These are phyloP conservation scores for Porites cylindrica DNA, from an alignment of 92 coral and sea anemone species.

Conservation along the genomic window DNA sequence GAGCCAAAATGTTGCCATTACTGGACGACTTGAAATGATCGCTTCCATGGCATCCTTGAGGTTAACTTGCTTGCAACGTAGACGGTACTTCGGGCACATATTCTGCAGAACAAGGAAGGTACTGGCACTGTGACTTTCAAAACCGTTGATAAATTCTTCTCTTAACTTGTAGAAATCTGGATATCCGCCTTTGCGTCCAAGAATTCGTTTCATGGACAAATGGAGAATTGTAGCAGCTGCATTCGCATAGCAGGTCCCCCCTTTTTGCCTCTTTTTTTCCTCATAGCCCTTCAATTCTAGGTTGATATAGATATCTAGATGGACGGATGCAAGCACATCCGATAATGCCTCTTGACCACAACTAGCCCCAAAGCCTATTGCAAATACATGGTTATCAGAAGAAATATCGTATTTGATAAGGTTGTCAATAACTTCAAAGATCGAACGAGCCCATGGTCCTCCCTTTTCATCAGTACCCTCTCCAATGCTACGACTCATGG, in stretches of 20 bases:
- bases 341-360: not conserved
- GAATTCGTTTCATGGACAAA: constrained; percentile 70
- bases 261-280: constrained; percentile 5
- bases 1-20: constrained; percentile 56
- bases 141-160: not conserved
- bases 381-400: constrained; percentile 56
- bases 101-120: constrained; percentile 32
- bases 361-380: constrained; percentile 61
- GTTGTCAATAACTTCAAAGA: constrained; percentile 62
- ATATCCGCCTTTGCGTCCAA: constrained; percentile 67
- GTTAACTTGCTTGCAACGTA: constrained; percentile 54
- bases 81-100: constrained; percentile 60
- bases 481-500: constrained; percentile 59
- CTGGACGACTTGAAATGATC: constrained; percentile 55
- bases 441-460: constrained; percentile 65
- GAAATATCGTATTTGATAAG: constrained; percentile 72
- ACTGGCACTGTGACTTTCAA: not conserved
- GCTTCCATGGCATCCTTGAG: constrained; percentile 64
- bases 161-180: constrained; percentile 73
- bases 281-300: no score
- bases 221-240: constrained; percentile 79
- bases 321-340: no score
- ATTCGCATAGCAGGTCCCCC: constrained; percentile 71
- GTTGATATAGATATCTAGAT: no score
- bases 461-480: constrained; percentile 39